These are phyloP conservation scores for Spea multiplicata DNA, from an alignment of 2,113 vertebrate species.

Conservation along the genomic window DNA sequence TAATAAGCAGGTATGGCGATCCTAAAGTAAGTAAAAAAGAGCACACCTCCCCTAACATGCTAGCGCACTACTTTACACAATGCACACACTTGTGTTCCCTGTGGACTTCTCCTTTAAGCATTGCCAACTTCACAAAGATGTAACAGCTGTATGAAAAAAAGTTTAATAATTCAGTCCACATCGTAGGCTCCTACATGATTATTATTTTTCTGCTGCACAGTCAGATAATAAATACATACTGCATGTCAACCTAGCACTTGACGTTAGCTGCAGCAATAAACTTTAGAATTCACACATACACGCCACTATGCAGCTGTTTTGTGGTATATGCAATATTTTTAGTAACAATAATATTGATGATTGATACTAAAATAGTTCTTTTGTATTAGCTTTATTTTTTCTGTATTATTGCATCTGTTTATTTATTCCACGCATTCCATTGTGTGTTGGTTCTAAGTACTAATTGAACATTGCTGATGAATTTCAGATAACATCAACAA, in stretches of 20 bases:
- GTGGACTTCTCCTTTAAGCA: background rate
- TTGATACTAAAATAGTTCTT: background rate
- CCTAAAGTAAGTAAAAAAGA: too few species aligned
- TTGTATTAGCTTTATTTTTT: background rate
- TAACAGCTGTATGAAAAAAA: background rate
- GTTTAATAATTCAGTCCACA: slow-evolving; percentile 1
- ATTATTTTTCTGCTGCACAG: background rate
- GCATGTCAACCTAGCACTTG: background rate
- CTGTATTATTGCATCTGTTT: background rate
- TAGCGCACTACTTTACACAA: too few species aligned
- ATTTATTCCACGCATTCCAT: background rate
- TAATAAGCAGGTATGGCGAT: too few species aligned
- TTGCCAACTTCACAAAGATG: background rate
- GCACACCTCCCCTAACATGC: too few species aligned
- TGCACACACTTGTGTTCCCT: too few species aligned
- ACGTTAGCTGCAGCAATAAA: background rate
- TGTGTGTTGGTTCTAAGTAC: background rate
- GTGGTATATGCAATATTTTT: background rate
- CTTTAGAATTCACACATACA: background rate
- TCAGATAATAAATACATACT: background rate
- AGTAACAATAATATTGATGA: background rate
- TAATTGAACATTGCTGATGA: too few species aligned
- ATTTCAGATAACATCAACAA: background rate
- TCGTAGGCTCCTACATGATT: background rate
- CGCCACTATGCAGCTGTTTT: background rate